Conservation (phyloP, 2,888 invertebrate species). For the Chironomus tentans region DNA sequence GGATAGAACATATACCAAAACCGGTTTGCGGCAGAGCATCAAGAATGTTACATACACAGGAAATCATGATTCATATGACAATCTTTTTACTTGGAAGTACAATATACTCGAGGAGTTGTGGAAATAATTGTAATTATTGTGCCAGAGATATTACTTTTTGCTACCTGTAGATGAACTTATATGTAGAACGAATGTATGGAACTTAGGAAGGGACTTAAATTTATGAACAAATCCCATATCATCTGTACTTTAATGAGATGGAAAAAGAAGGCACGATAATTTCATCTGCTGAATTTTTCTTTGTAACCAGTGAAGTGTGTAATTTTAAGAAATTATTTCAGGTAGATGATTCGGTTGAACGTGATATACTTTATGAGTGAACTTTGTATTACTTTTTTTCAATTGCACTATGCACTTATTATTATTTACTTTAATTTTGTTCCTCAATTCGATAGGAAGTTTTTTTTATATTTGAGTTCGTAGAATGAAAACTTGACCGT, state of each 20-base stretch:
- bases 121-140: too few relatives aligned
- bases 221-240: not conserved
- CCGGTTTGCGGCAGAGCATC: not conserved
- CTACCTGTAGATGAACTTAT: too few relatives aligned
- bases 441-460: not conserved
- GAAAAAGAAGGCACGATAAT: not conserved
- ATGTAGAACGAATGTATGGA: too few relatives aligned
- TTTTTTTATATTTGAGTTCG: not conserved
- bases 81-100: too few relatives aligned
- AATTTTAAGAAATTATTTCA: not conserved
- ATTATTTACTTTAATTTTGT: not conserved
- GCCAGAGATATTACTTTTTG: too few relatives aligned
- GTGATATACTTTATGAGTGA: not conserved
- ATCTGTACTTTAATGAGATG: not conserved
- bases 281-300: not conserved
- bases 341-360: not conserved
- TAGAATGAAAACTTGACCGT: not conserved
- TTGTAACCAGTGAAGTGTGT: not conserved
- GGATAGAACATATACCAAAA: slow-evolving; percentile 11
- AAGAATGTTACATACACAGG: not conserved
- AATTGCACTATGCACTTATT: not conserved
- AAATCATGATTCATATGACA: too few relatives aligned
- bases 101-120: too few relatives aligned
- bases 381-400: not conserved
- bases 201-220: not conserved